These are phyloP conservation scores for Leucozona laternaria DNA, from an alignment of 2,888 invertebrate genomes.

Conservation along the genomic window DNA sequence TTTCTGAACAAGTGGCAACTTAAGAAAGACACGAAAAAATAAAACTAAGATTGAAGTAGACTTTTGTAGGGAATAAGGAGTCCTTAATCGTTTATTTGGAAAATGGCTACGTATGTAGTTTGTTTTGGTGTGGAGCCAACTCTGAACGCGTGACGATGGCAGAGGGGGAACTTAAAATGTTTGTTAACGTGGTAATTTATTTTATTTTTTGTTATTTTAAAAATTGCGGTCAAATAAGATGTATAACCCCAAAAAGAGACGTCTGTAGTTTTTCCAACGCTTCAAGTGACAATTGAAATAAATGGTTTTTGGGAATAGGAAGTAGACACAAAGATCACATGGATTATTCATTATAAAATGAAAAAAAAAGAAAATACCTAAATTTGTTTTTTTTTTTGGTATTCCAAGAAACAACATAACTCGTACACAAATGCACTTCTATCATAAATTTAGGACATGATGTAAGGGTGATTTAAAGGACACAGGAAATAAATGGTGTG, in stretches of 20 bases:
- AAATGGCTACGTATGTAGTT: not conserved
- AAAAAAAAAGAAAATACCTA: not conserved
- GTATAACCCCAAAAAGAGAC: not conserved
- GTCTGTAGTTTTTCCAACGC: not conserved
- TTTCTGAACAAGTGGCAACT: constrained; percentile 39
- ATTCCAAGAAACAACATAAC: too few relatives aligned
- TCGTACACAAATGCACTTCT: too few relatives aligned
- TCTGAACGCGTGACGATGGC: not conserved
- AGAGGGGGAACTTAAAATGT: not conserved
- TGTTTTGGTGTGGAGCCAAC: not conserved
- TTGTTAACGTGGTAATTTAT: too few relatives aligned
- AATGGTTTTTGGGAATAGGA: not conserved
- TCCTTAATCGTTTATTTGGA: not conserved
- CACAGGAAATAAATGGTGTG: too few relatives aligned
- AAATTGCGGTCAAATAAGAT: not conserved
- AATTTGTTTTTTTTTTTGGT: too few relatives aligned
- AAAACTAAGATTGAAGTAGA: not conserved
- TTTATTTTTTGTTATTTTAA: not conserved
- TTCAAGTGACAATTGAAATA: not conserved
- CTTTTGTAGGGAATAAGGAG: not conserved
- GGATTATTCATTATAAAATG: not conserved
- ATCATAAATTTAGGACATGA: too few relatives aligned
- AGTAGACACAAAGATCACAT: not conserved
- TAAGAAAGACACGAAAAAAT: not conserved
- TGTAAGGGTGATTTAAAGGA: too few relatives aligned